Percentiles rank a stretch among this genome's conserved stretches.
Evolutionary conservation across 1,140 invertebrate species (phyloP).

Genomic region (Wiebesia pumilae): DNA sequence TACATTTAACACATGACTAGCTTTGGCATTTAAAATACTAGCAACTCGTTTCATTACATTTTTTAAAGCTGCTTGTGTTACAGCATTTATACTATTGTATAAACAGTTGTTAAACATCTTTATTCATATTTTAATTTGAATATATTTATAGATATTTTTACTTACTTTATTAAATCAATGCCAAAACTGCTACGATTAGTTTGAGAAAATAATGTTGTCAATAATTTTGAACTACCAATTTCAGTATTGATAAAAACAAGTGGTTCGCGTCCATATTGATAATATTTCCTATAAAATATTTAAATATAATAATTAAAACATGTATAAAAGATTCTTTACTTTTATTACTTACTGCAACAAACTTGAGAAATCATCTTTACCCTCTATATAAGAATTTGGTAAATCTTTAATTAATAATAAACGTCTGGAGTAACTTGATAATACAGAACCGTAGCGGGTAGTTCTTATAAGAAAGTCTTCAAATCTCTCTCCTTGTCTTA

Average conservation of each 20-base stretch:
- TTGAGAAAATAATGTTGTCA: constrained; percentile 79
- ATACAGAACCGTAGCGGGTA: constrained; percentile 81
- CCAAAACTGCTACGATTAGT: constrained; percentile 77
- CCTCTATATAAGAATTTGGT: constrained; percentile 81
- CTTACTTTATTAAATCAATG: constrained; percentile 80
- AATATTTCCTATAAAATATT: constrained; percentile 78
- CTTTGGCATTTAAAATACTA: constrained; percentile 74
- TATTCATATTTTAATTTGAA: constrained; percentile 20
- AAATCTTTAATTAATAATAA: constrained; percentile 84
- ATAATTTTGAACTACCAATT: constrained; percentile 76
- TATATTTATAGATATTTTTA: constrained; percentile 40
- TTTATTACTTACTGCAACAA: constrained; percentile 78
- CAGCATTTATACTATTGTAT: constrained; percentile 78
- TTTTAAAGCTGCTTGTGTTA: constrained; percentile 80
- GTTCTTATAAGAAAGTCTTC: constrained; percentile 81
- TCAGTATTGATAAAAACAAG: constrained; percentile 84
- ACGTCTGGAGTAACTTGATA: constrained; percentile 74
- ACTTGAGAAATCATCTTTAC: constrained; percentile 77
- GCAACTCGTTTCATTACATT: constrained; percentile 80
- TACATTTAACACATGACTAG: constrained; percentile 75
- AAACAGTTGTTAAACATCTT: background rate
- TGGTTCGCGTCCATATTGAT: constrained; percentile 78
- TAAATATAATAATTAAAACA: constrained; percentile 28
- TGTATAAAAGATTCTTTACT: constrained; percentile 37
- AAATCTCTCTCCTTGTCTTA: constrained; percentile 79